Base-by-base conservation (phyloP, 2,113 vertebrate genomes). In the Litocranius walleri region DNA sequence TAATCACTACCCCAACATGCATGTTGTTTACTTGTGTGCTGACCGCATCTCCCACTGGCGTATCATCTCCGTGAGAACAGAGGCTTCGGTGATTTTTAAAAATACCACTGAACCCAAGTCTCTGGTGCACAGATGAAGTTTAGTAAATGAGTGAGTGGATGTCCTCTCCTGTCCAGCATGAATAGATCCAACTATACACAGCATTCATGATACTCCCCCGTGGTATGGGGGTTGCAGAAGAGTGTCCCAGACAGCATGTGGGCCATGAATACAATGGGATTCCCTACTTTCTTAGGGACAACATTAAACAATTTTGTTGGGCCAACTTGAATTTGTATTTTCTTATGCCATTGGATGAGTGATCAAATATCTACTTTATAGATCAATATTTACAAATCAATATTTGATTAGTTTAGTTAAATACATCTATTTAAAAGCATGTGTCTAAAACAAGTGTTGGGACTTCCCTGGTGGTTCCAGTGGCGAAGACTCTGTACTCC, bases 341-440 rank as follows among this genome's bases (percentile, higher is more conserved):
- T 92, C 43, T 25, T 80, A 45, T 15, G 52, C 57, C 52, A 54
- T 2, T 30, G 52, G 64, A 45, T 33, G n/a, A 30, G 89, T 61
- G 86, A 77, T 90, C 74, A 77, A 62, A 74, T 86, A 71, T 78
- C 57, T 80, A 48, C 61, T 97, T 84, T 74, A 80, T 11, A n/a
- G 45, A 80, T 80, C 45, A 57, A 50, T 85, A 40, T 64, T 56
- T 81, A 48, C 84, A 40, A 71, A 12, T 71, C n/a, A 23, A 74
- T 40, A 74, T 40, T 74, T 71, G 87, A 77, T 92, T 94, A 71
- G 52, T 86, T 92, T 80, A 77, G 77, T 96, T 54, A n/a, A 36
- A 40, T n/a, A 5, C 36, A 33, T 52, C 90, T 93, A 23, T n/a
- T 74, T 81, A 85, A 87, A 92, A 59, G 33, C 81, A 13, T 0